phyloP scores from a whole-genome alignment of 2,797 vertebrate genomes.

The Tarsius wallacei region DNA sequence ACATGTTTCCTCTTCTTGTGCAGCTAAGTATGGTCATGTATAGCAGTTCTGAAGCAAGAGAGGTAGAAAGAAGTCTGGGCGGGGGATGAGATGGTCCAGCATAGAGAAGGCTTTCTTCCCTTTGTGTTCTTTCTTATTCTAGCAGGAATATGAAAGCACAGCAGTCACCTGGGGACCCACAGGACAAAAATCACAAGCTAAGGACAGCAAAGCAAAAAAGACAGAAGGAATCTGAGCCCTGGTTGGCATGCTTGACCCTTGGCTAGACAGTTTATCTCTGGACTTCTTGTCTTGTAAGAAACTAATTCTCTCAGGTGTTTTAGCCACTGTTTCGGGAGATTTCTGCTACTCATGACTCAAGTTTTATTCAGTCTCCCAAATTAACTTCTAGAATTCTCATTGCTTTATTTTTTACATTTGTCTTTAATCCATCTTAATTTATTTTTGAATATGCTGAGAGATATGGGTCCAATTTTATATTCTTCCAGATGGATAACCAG shows the following conservation, averaged over 20 bases:
- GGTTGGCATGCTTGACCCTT: neutral
- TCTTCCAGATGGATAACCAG: constrained; percentile 86
- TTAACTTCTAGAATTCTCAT: constrained; percentile 60
- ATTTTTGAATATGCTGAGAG: constrained; percentile 83
- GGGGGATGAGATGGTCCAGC: neutral
- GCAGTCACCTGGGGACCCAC: neutral
- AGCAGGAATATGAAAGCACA: neutral
- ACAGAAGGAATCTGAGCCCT: neutral
- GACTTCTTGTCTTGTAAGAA: constrained; percentile 12
- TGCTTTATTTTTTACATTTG: constrained; percentile 68
- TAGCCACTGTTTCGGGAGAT: neutral
- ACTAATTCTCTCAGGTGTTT: neutral
- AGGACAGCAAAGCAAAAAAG: neutral
- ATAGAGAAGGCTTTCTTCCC: neutral
- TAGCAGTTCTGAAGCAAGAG: constrained; percentile 44
- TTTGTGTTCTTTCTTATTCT: neutral
- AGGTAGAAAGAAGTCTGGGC: neutral
- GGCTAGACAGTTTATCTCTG: neutral
- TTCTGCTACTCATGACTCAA: neutral
- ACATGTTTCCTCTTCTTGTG: neutral
- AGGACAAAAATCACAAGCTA: neutral
- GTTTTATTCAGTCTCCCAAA: neutral
- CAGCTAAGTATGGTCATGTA: neutral
- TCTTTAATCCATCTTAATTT: constrained; percentile 83
- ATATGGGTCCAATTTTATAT: constrained; percentile 82